Evolutionary conservation across 2,113 vertebrate species (phyloP).

Genomic region (Hemibagrus wyckioides): DNA sequence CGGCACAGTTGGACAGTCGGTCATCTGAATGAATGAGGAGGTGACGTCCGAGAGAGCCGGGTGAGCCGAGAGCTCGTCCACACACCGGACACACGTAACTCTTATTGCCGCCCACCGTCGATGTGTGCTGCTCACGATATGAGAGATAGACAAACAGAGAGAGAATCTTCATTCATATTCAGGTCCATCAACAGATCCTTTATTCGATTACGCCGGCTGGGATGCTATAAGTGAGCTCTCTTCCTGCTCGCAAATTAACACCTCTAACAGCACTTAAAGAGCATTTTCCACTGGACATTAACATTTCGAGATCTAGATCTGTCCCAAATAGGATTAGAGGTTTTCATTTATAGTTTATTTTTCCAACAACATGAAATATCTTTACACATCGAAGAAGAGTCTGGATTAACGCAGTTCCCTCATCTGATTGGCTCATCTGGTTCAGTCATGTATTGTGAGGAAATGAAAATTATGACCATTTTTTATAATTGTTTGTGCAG

Average conservation of each 20-base stretch:
- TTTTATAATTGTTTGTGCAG: not conserved
- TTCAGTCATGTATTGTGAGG: not conserved
- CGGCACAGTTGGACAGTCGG: conserved; percentile 95
- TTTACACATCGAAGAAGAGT: not conserved
- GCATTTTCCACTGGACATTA: conserved; percentile 15
- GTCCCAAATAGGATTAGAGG: not conserved
- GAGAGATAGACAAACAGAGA: no score
- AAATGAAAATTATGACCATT: not conserved
- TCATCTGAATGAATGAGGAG: conserved; percentile 96
- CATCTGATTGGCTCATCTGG: no score
- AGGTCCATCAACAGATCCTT: not conserved
- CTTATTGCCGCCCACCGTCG: conserved; percentile 87
- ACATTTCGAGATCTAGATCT: not conserved
- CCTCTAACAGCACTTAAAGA: not conserved
- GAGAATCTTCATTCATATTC: no score
- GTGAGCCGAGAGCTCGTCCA: conserved; percentile 93
- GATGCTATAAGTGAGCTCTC: no score
- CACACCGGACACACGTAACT: conserved; percentile 95
- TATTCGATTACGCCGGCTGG: conserved; percentile 19
- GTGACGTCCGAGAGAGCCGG: conserved; percentile 91
- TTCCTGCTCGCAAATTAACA: conserved; percentile 6
- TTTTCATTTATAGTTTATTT: not conserved
- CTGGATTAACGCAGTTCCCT: not conserved
- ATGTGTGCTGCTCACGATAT: conserved; percentile 81
- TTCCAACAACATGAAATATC: not conserved